Evolutionary conservation across 2,113 vertebrate genomes (phyloP).

Genomic region (Mionectes macconnelli): DNA sequence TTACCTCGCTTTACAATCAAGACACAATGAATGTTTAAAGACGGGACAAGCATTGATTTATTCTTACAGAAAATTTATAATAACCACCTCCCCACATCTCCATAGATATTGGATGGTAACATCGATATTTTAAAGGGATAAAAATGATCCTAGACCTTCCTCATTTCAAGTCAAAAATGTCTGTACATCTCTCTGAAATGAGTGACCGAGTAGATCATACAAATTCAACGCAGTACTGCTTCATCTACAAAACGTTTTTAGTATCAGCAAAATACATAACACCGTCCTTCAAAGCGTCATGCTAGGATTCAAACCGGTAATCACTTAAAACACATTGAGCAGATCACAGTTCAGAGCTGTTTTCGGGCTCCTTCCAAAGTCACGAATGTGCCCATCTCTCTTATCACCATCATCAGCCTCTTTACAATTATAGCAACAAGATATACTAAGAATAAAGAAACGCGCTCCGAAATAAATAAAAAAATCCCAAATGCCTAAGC

Average conservation of each 20-base stretch:
- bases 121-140: background rate
- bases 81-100: background rate
- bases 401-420: background rate
- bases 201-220: rapidly evolving
- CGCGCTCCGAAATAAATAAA: background rate
- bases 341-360: background rate
- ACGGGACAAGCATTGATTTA: background rate
- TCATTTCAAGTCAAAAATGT: background rate
- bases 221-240: background rate
- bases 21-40: background rate
- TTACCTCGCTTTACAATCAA: background rate
- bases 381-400: background rate
- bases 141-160: background rate
- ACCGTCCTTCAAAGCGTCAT: background rate
- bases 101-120: background rate
- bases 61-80: background rate
- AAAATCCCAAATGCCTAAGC: background rate
- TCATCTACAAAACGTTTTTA: background rate
- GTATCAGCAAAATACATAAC: background rate
- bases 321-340: background rate
- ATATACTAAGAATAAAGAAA: background rate
- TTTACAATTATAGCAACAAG: background rate
- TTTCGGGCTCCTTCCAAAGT: background rate
- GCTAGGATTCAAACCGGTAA: background rate
- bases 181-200: background rate